Evolutionary conservation across 2,888 invertebrate species (phyloP).

Genomic region (Taphrorychus bicolor): DNA sequence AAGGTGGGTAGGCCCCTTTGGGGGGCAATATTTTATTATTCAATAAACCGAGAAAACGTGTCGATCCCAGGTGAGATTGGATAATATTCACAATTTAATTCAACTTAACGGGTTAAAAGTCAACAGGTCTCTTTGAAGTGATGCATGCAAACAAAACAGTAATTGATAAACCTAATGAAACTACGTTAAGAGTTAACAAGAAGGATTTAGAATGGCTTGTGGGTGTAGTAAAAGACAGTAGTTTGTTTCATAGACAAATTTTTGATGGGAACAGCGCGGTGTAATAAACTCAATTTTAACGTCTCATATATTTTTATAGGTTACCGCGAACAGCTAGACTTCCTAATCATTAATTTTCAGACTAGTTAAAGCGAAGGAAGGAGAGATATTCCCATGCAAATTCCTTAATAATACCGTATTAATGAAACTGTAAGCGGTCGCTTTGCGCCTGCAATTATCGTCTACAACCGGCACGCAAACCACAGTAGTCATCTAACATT

Average conservation of each 20-base stretch:
- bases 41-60: conserved; percentile 7
- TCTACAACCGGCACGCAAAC: conserved; percentile 3
- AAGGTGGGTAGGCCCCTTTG: neutral
- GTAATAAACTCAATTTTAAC: neutral
- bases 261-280: neutral
- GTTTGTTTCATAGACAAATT: no score
- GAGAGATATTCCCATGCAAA: conserved; percentile 16
- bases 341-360: neutral
- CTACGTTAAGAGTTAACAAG: neutral
- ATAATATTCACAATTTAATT: conserved; percentile 6
- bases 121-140: neutral
- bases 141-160: neutral
- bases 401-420: conserved; percentile 9
- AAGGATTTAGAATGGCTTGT: neutral
- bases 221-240: neutral
- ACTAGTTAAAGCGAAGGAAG: neutral
- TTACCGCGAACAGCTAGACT: neutral
- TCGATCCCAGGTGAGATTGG: neutral
- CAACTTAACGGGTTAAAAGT: conserved; percentile 8
- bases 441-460: conserved; percentile 14
- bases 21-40: conserved; percentile 4
- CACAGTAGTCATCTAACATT: conserved; percentile 14
- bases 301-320: neutral
- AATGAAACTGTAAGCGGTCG: conserved; percentile 9
- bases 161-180: neutral